Percentiles rank a stretch among this genome's conserved stretches.
These are phyloP conservation scores for Ceratitis capitata DNA, from an alignment of 1,140 invertebrate species.

Conservation along the genomic window DNA sequence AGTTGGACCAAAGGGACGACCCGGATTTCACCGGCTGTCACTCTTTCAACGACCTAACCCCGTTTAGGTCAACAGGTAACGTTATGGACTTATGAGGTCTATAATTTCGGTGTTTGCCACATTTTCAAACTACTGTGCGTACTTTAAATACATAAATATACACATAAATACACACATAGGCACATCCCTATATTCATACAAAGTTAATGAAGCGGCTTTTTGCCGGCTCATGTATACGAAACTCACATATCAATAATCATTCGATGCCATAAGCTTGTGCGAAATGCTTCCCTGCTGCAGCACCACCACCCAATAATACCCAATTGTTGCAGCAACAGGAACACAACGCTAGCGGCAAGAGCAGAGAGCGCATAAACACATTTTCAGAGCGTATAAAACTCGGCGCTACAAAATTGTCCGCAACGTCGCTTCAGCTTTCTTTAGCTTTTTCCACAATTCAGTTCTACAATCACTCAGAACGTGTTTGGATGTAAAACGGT, in stretches of 20 bases:
- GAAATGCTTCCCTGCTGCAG: not conserved
- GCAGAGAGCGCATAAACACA: not conserved
- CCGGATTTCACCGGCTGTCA: too few species aligned
- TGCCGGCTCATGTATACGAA: not conserved
- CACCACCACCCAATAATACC: not conserved
- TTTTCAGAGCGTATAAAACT: not conserved
- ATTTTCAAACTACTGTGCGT: not conserved
- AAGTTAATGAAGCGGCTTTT: not conserved
- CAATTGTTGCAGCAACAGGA: not conserved
- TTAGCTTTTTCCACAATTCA: slow-evolving; percentile 5
- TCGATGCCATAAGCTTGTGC: not conserved
- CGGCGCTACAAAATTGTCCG: not conserved
- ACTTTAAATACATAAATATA: not conserved
- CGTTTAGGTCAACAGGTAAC: too few species aligned
- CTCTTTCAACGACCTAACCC: not conserved
- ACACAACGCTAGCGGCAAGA: not conserved
- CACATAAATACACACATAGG: too few species aligned
- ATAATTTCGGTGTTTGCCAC: too few species aligned
- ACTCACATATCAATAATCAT: not conserved
- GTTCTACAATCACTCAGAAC: slow-evolving; percentile 31
- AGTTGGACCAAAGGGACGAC: too few species aligned
- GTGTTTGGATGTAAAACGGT: not conserved
- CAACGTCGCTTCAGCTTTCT: not conserved
- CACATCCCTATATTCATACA: too few species aligned
- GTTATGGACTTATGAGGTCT: too few species aligned